These are phyloP conservation scores for Pocillopora damicornis DNA, from an alignment of 64 coral and sea anemone species.

Conservation along the genomic window DNA sequence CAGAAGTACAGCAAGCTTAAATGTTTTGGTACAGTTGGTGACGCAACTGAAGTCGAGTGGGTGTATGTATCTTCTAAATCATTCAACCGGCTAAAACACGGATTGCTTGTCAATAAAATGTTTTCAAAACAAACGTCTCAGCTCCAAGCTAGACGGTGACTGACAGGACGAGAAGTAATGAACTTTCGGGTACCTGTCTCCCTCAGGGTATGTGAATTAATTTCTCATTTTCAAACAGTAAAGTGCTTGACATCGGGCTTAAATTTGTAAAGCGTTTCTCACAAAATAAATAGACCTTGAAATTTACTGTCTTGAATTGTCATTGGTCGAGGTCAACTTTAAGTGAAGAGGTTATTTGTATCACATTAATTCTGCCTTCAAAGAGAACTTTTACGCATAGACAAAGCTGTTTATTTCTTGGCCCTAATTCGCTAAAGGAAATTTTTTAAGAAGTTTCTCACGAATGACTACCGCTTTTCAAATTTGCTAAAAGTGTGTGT, in stretches of 20 bases:
- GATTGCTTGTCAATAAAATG: not conserved
- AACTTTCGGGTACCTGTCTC: not conserved
- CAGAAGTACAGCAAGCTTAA: not conserved
- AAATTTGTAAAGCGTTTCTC: not conserved
- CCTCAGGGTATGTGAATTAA: not conserved
- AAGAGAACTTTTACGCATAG: not conserved
- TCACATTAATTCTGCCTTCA: not conserved
- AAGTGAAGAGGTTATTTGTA: not conserved
- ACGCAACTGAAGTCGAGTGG: not conserved
- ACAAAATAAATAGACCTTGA: not conserved
- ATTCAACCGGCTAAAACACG: not conserved
- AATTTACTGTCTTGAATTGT: not conserved
- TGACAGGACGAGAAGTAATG: not conserved
- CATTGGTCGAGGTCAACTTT: not conserved
- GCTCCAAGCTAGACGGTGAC: not conserved
- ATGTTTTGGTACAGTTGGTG: not conserved
- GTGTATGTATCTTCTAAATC: constrained; percentile 15
- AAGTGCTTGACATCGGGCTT: not conserved
- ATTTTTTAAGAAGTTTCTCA: not conserved
- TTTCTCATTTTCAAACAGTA: not conserved
- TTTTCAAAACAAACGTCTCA: constrained; percentile 4
- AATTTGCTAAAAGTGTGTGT: not conserved
- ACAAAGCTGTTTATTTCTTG: constrained; percentile 8
- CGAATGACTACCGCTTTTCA: not conserved
- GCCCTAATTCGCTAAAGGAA: not conserved